These are phyloP conservation scores for Urophycis tenuis DNA, from an alignment of 2,797 vertebrate species.

Conservation along the genomic window DNA sequence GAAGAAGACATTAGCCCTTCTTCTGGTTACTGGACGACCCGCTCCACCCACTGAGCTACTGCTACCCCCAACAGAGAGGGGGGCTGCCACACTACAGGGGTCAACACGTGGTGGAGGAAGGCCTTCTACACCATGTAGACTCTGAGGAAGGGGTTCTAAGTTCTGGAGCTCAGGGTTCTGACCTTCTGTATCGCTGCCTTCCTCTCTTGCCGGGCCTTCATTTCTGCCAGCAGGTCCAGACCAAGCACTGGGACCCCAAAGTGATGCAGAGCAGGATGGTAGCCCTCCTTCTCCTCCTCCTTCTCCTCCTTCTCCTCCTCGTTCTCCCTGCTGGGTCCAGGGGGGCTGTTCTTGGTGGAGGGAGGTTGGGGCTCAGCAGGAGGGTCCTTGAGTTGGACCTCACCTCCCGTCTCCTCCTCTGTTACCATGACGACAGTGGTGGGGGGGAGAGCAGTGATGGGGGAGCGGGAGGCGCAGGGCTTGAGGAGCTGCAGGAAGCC, in stretches of 20 bases:
- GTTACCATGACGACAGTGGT: slow-evolving; percentile 35
- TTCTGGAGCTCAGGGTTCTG: slow-evolving; percentile 2
- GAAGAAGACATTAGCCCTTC: no score
- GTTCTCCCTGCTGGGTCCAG: no score
- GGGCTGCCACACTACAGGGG: no score
- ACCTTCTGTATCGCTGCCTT: slow-evolving; percentile 83
- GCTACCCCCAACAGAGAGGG: no score
- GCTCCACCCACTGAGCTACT: no score
- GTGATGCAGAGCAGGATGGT: slow-evolving; percentile 58
- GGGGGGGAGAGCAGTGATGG: neutral
- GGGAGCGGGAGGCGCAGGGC: slow-evolving; percentile 70
- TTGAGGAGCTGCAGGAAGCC: no score
- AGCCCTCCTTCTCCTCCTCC: slow-evolving; percentile 31
- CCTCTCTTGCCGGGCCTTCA: slow-evolving; percentile 89
- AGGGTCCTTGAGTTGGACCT: no score
- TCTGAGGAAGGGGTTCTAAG: neutral
- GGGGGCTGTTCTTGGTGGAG: no score
- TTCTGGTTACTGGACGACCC: no score
- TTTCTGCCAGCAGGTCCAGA: slow-evolving; percentile 86
- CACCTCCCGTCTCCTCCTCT: neutral
- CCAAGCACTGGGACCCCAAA: slow-evolving; percentile 86
- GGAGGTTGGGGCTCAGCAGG: no score
- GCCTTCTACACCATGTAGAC: neutral
- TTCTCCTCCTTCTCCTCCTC: slow-evolving; percentile 42
- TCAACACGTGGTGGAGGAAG: no score